Percentiles rank a stretch among this genome's conserved stretches.
Conservation (phyloP, 2,113 vertebrate genomes). For the Scomber colias region DNA sequence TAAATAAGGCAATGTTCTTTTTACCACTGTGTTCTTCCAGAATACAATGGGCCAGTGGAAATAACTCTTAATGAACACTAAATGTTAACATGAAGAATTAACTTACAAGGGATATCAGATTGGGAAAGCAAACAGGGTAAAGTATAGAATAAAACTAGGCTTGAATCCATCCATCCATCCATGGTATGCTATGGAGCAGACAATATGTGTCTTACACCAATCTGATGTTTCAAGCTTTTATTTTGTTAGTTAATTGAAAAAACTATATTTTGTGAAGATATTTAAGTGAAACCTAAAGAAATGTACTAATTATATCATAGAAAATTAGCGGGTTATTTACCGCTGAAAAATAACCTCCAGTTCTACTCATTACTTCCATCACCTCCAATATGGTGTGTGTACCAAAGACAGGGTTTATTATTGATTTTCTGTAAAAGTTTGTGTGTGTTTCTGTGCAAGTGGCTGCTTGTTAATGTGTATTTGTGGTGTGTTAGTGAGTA, state of each 20-base stretch:
- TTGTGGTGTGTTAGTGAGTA: conserved; percentile 9
- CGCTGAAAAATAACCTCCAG: conserved; percentile 1
- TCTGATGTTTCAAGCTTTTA: too few relatives aligned
- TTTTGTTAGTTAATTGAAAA: neutral
- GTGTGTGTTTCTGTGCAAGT: conserved; percentile 12
- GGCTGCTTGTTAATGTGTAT: conserved; percentile 8
- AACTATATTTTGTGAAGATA: neutral
- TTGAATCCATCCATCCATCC: neutral
- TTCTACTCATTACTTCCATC: conserved; percentile 36
- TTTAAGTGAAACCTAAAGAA: neutral
- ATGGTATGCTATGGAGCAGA: neutral
- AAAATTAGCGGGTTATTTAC: conserved; percentile 8
- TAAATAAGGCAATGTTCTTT: neutral
- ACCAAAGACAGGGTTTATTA: conserved; percentile 33
- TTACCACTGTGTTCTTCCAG: conserved; percentile 7
- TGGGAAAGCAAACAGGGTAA: neutral
- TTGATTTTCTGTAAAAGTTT: conserved; percentile 61
- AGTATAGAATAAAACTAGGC: neutral
- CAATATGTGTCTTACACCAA: neutral
- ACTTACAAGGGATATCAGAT: neutral
- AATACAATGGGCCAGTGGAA: neutral
- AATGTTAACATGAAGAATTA: conserved; percentile 16
- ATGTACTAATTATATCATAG: neutral
- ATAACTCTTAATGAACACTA: conserved; percentile 23
- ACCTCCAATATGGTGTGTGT: conserved; percentile 30